Conservation (phyloP, 2,113 vertebrate genomes). For the Chaenocephalus aceratus region DNA sequence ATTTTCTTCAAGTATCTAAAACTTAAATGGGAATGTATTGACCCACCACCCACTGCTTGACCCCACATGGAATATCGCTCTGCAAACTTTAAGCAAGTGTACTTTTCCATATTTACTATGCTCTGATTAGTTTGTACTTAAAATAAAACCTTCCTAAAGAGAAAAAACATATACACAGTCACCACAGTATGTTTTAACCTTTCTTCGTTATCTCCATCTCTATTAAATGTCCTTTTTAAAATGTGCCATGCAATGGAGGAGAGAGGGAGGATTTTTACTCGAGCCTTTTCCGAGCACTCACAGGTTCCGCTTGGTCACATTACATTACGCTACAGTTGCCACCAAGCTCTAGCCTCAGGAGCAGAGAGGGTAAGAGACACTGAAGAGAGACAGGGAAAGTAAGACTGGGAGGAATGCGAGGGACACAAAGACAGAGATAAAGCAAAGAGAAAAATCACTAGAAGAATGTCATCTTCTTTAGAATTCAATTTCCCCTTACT, state of each 20-base stretch:
- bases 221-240: slow-evolving; percentile 69
- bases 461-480: slow-evolving; percentile 18
- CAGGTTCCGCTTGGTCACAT: slow-evolving; percentile 78
- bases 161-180: slow-evolving; percentile 42
- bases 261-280: slow-evolving; percentile 73
- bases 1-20: slow-evolving; percentile 23
- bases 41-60: slow-evolving; percentile 55
- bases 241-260: slow-evolving; percentile 63
- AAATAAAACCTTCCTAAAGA: neutral
- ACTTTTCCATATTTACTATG: slow-evolving; percentile 31
- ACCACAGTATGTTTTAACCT: slow-evolving; percentile 43
- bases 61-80: slow-evolving; percentile 11
- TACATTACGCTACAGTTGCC: slow-evolving; percentile 80
- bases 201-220: slow-evolving; percentile 47
- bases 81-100: slow-evolving; percentile 43
- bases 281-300: slow-evolving; percentile 65
- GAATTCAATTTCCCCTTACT: slow-evolving; percentile 20
- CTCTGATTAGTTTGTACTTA: slow-evolving; percentile 40
- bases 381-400: slow-evolving; percentile 48
- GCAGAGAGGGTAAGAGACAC: slow-evolving; percentile 56
- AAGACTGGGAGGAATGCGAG: slow-evolving; percentile 30
- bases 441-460: slow-evolving; percentile 10
- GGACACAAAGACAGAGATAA: slow-evolving; percentile 21
- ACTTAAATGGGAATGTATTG: slow-evolving; percentile 26
- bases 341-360: slow-evolving; percentile 71